These are phyloP conservation scores for Ormyrus labotus DNA, from an alignment of 2,888 invertebrate genomes.

Conservation along the genomic window DNA sequence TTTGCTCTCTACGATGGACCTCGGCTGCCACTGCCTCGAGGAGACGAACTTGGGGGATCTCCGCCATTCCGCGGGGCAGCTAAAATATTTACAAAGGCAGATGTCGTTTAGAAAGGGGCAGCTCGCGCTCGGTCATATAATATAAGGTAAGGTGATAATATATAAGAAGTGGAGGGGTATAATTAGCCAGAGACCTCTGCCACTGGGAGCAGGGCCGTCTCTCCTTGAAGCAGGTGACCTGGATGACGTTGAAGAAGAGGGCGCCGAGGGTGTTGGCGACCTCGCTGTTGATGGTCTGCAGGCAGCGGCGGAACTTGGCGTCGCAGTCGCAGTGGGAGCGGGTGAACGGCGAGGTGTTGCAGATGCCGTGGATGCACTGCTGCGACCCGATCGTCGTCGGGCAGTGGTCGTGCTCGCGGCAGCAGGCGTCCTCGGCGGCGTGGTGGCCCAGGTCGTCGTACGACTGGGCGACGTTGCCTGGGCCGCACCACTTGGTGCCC, in stretches of 20 bases:
- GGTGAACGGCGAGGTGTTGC: conserved; percentile 83
- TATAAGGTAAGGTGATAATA: too few relatives aligned
- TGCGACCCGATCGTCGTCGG: conserved; percentile 80
- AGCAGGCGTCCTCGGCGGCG: conserved; percentile 83
- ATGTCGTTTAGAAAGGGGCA: background rate
- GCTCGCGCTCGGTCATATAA: too few relatives aligned
- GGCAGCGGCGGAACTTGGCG: conserved; percentile 82
- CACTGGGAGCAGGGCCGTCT: conserved; percentile 80
- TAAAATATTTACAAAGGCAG: conserved; percentile 19
- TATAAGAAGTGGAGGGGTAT: too few relatives aligned
- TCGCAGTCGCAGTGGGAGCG: conserved; percentile 87
- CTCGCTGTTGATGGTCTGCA: conserved; percentile 82
- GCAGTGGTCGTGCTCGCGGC: conserved; percentile 85
- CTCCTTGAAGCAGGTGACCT: conserved; percentile 84
- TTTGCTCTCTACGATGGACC: background rate
- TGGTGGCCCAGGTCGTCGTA: conserved; percentile 82
- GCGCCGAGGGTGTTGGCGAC: conserved; percentile 85
- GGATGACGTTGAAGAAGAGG: conserved; percentile 85
- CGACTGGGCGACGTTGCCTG: conserved; percentile 81
- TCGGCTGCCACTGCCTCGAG: conserved; percentile 3
- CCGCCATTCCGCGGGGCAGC: conserved; percentile 31
- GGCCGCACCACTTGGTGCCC: conserved; percentile 89
- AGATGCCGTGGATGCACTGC: conserved; percentile 81
- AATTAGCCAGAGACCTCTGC: conserved; percentile 77
- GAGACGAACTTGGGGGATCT: conserved; percentile 35